Evolutionary conservation across 1,140 invertebrate genomes (phyloP).

Genomic region (Heliconius himera): DNA sequence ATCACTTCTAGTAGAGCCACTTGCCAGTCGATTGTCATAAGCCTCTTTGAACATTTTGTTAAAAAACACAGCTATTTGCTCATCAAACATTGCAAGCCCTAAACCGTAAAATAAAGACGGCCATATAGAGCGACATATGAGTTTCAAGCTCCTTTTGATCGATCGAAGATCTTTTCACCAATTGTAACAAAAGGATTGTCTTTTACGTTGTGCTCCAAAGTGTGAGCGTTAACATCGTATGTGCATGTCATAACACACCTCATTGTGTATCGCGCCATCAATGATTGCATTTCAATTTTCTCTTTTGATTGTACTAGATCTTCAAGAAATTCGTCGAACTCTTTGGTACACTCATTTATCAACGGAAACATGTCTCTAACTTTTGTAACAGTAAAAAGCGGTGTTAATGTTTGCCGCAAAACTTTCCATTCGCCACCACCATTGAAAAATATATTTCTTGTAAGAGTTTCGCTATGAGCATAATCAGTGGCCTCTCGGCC

Average conservation of each 20-base stretch:
- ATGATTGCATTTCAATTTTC: conserved; percentile 27
- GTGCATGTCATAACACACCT: conserved; percentile 44
- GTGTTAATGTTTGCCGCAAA: conserved; percentile 42
- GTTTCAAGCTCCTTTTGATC: not conserved
- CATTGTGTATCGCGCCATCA: conserved; percentile 42
- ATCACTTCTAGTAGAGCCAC: too few species aligned
- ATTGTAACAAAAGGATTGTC: not conserved
- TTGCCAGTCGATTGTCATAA: too few species aligned
- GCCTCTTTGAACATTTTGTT: too few species aligned
- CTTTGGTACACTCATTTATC: conserved; percentile 39
- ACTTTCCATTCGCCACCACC: conserved; percentile 45
- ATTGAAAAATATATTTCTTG: conserved; percentile 44
- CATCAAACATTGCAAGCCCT: not conserved
- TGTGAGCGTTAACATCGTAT: conserved; percentile 37
- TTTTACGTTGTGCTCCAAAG: not conserved
- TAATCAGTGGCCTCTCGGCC: conserved; percentile 42
- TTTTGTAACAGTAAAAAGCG: conserved; percentile 44
- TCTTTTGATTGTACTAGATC: not conserved
- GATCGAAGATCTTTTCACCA: conserved; percentile 6
- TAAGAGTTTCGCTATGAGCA: conserved; percentile 33
- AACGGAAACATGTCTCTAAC: conserved; percentile 52
- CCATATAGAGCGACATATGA: not conserved
- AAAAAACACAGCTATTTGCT: not conserved
- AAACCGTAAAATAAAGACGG: not conserved
- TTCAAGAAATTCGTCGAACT: conserved; percentile 33